Conservation (phyloP, 2,888 invertebrate genomes). For the Protodeltote pygarga region DNA sequence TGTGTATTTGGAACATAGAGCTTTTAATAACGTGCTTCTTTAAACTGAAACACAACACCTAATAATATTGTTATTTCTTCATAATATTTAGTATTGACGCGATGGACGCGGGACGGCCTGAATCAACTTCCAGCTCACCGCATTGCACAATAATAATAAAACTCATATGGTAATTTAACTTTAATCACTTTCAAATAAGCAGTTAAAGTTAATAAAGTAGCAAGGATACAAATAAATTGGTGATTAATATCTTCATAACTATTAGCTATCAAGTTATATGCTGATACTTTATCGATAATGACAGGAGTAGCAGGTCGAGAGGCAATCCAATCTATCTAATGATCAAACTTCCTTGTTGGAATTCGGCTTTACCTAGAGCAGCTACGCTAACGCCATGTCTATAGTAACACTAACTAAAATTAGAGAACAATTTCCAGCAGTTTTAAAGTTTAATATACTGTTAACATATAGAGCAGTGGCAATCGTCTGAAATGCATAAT, state of each 20-base stretch:
- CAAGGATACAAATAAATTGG: too few species aligned
- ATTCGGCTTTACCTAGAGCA: constrained; percentile 34
- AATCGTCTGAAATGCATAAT: neutral
- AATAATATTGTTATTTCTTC: constrained; percentile 4
- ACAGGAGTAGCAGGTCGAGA: constrained; percentile 41
- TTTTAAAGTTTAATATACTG: constrained; percentile 32
- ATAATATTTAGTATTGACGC: too few species aligned
- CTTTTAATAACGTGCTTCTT: constrained; percentile 18
- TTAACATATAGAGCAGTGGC: constrained; percentile 6
- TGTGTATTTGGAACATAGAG: constrained; percentile 1
- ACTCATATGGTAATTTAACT: too few species aligned
- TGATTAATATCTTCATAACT: too few species aligned
- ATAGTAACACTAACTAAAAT: constrained; percentile 45
- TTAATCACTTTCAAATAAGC: too few species aligned
- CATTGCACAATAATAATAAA: too few species aligned
- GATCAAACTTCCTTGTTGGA: constrained; percentile 48
- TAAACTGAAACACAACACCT: constrained; percentile 1
- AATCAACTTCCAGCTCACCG: too few species aligned
- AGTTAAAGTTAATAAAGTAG: too few species aligned
- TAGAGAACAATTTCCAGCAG: constrained; percentile 30
- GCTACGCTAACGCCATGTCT: constrained; percentile 24
- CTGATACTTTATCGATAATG: constrained; percentile 34
- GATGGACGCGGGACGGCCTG: too few species aligned
- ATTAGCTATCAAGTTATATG: constrained; percentile 33
- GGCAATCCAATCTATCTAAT: constrained; percentile 48